A percentile compares a stretch with the other conserved stretches of the same genome.
These are phyloP conservation scores for Coelogynopora nodosa DNA, from an alignment of 2,888 invertebrate genomes.

Conservation along the genomic window DNA sequence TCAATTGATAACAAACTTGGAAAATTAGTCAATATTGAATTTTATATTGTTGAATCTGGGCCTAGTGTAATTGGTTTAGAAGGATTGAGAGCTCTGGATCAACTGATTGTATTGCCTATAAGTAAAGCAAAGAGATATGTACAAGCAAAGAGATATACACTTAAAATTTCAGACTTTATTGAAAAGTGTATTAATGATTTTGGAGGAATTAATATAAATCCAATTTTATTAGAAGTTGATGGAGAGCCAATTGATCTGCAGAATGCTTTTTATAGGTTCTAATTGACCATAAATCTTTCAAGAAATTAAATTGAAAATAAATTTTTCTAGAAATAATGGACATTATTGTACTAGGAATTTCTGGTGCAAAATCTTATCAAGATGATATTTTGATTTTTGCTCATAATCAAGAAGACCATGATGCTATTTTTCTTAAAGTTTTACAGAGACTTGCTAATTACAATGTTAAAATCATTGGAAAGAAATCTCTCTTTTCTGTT, in stretches of 20 bases:
- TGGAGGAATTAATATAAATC: neutral
- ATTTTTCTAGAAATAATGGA: neutral
- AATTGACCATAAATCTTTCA: neutral
- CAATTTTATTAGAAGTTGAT: neutral
- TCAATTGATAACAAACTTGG: too few relatives aligned
- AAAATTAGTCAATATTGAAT: too few relatives aligned
- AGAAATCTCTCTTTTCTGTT: slow-evolving; percentile 12
- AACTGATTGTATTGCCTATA: neutral
- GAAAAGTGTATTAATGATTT: neutral
- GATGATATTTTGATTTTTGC: neutral
- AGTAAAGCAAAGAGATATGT: too few relatives aligned
- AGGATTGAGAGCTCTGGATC: neutral
- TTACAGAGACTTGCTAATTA: neutral
- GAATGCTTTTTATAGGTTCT: slow-evolving; percentile 10
- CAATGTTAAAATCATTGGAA: neutral
- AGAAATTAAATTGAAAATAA: neutral
- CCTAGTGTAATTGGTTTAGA: too few relatives aligned
- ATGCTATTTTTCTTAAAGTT: neutral
- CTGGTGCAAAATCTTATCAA: too few relatives aligned
- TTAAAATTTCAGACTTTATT: neutral
- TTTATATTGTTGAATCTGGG: too few relatives aligned
- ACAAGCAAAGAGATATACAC: neutral
- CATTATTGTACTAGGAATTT: too few relatives aligned
- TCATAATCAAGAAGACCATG: neutral
- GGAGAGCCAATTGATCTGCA: neutral